phyloP scores from a whole-genome alignment of 2,113 vertebrate species.

The Camarhynchus parvulus region DNA sequence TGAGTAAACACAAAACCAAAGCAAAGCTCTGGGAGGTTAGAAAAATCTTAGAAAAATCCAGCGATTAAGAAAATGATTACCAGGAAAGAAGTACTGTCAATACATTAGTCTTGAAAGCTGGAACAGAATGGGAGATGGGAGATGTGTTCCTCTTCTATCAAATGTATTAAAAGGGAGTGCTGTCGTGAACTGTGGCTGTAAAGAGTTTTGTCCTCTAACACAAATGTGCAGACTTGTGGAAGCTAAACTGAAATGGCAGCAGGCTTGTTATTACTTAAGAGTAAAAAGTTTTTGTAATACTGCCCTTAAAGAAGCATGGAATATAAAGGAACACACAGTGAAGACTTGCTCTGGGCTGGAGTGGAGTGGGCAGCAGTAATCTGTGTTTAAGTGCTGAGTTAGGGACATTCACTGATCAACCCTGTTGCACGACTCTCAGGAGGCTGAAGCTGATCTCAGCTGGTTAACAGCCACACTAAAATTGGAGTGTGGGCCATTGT shows the following conservation, averaged over 20 bases:
- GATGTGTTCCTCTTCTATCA: background rate
- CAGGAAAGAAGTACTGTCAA: background rate
- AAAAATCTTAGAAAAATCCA: background rate
- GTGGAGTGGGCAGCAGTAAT: background rate
- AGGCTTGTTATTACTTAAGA: background rate
- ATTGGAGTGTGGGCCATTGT: background rate
- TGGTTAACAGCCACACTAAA: background rate
- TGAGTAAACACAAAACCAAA: conserved; percentile 18
- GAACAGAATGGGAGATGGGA: background rate
- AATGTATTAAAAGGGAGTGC: background rate
- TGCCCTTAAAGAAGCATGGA: background rate
- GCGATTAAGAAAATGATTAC: background rate
- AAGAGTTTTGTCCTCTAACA: background rate
- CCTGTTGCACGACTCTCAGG: no score
- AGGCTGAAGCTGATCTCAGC: background rate
- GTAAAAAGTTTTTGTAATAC: background rate
- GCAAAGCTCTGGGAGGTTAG: background rate
- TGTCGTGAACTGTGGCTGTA: background rate
- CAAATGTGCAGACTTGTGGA: background rate
- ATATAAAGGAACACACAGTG: background rate
- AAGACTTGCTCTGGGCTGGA: background rate
- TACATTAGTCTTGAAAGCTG: conserved; percentile 24
- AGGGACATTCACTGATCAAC: background rate
- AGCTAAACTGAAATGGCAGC: background rate
- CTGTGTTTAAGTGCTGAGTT: background rate